Evolutionary conservation across 1,140 invertebrate genomes (phyloP).

Genomic region (Dinoponera quadriceps): DNA sequence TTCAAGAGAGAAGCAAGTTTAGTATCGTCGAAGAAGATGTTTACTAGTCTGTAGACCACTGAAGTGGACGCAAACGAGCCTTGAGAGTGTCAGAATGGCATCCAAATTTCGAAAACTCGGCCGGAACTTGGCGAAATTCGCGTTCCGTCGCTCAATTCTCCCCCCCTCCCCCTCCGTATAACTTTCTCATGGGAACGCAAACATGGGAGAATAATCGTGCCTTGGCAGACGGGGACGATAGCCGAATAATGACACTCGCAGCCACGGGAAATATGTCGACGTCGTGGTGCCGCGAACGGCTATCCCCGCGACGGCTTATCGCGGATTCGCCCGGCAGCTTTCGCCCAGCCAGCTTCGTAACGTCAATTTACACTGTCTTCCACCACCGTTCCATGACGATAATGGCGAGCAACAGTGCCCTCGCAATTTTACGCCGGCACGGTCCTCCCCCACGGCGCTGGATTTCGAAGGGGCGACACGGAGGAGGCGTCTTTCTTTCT

Average conservation of each 20-base stretch:
- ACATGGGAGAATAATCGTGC: not conserved
- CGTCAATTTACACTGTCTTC: conserved; percentile 32
- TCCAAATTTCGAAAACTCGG: too few species aligned
- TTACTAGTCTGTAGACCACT: too few species aligned
- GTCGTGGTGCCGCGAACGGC: not conserved
- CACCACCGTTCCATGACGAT: not conserved
- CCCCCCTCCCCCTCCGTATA: not conserved
- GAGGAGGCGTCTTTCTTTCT: not conserved
- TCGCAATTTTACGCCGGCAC: conserved; percentile 46
- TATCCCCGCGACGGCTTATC: not conserved
- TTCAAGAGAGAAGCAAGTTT: too few species aligned
- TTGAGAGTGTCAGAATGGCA: too few species aligned
- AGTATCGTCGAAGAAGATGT: too few species aligned
- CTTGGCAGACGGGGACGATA: not conserved
- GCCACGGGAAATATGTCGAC: not conserved
- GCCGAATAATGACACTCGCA: not conserved
- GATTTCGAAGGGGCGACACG: conserved; percentile 17
- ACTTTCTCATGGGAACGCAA: not conserved
- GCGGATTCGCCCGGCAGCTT: not conserved
- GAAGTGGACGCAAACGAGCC: too few species aligned
- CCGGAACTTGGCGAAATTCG: too few species aligned
- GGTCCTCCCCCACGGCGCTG: conserved; percentile 7
- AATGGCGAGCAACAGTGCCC: conserved; percentile 41
- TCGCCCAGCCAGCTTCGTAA: conserved; percentile 12
- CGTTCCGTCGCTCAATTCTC: too few species aligned